Base-by-base conservation (phyloP, 2,113 vertebrate species). In the Mirounga angustirostris region DNA sequence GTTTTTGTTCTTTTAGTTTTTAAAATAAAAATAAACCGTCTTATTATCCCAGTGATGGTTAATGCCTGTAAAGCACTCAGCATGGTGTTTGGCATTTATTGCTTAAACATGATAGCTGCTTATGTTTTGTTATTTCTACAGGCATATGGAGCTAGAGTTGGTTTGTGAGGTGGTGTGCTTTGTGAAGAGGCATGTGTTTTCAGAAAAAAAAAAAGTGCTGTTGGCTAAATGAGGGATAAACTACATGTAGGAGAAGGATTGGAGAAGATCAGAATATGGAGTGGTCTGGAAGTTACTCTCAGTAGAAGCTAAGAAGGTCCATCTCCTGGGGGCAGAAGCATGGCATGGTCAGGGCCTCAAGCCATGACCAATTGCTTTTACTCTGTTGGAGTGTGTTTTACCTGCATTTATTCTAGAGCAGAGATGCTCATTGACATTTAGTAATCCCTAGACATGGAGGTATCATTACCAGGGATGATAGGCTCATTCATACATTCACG, bases 61-160 rank as follows among this genome's bases (percentile, higher is more conserved):
- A 63, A 83, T 56, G 91, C 15, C 13, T 69, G 0, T 61, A 61
- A 92, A 63, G 14, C 21, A 33, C 13, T 79, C 19, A 91, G 61
- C 36, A 71, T 24, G 22, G n/a, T 71, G 69, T 33, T 54, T 78
- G 82, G 18, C 78, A 88, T 78, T 83, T 78, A 96, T 1, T 84
- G 21, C 50, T 92, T 36, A 97, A 92, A 96, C 79, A 61, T 79
- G 11, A 18, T 79, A 92, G 19, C 54, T 92, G 65, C 40, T 74
- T 74, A 54, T 54, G 13, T 84, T 69, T 36, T 92, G 30, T 83
- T 85, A 74, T 80, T 73, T 93, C 43, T 88, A 40, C 46, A 71
- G 78, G 22, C 36, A 89, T 58, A 58, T 50, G 8, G 33, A 92
- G 3, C 7, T 21, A 71, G 2, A 65, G 61, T 59, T 87, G 18